phyloP scores from a whole-genome alignment of 2,888 invertebrate species.

The Parnassius mnemosyne region DNA sequence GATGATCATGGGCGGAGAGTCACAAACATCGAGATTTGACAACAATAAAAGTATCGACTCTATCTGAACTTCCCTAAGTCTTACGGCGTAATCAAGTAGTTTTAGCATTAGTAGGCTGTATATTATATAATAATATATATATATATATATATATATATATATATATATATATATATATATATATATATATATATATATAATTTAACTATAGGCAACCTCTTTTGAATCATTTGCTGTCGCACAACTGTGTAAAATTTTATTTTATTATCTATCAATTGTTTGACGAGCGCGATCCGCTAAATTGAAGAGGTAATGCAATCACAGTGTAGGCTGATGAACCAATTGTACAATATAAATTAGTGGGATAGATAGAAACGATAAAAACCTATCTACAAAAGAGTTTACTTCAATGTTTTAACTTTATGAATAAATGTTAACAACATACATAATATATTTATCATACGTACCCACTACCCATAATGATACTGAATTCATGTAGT shows the following conservation, averaged over 20 bases:
- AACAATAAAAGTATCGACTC: no score
- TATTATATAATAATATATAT: not conserved
- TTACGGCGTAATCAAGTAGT: no score
- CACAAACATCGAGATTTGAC: no score
- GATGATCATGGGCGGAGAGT: no score
- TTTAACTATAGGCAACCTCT: no score
- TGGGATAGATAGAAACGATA: constrained; percentile 45
- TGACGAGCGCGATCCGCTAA: constrained; percentile 52
- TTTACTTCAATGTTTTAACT: constrained; percentile 1
- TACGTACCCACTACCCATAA: constrained; percentile 41
- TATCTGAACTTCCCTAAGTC: no score
- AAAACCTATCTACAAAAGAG: not conserved
- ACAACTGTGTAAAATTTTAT: constrained; percentile 7
- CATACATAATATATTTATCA: constrained; percentile 40
- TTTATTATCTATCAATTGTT: constrained; percentile 37
- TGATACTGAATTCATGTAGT: constrained; percentile 51
- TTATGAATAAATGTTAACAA: constrained; percentile 34
- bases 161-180: not conserved
- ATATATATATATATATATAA: not conserved
- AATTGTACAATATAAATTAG: constrained; percentile 58
- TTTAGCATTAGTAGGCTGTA: no score
- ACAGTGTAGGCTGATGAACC: constrained; percentile 53
- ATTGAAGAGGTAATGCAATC: constrained; percentile 56
- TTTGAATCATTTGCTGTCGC: no score
- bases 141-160: not conserved